phyloP scores from a whole-genome alignment of 2,888 invertebrate species.

The Tetragnatha montana region DNA sequence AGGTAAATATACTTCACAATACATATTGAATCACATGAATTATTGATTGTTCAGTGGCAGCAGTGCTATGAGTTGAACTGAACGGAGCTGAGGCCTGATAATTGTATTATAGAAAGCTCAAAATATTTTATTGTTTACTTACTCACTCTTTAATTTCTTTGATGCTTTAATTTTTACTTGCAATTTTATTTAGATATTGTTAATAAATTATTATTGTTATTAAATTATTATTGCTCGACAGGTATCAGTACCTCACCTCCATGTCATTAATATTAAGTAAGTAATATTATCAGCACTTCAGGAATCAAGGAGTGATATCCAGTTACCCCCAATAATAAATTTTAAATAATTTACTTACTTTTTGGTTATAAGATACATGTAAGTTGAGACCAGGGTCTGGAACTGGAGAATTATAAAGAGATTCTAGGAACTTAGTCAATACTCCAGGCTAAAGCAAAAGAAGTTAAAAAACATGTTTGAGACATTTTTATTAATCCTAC shows the following conservation, averaged over 20 bases:
- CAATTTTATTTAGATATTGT: too few species aligned
- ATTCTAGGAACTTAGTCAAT: constrained; percentile 81
- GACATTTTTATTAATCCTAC: neutral
- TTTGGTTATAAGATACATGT: constrained; percentile 71
- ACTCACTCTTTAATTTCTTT: too few species aligned
- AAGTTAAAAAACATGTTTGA: neutral
- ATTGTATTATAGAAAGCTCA: too few species aligned
- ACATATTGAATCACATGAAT: neutral
- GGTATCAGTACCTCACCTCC: too few species aligned
- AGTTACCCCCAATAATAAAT: neutral
- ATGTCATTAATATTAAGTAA: neutral
- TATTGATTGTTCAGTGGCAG: too few species aligned
- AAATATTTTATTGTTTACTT: too few species aligned
- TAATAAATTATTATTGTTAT: too few species aligned
- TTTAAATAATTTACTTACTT: constrained; percentile 40
- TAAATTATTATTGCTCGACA: too few species aligned
- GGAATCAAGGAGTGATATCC: neutral
- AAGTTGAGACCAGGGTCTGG: constrained; percentile 83
- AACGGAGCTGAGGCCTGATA: too few species aligned
- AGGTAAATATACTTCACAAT: neutral
- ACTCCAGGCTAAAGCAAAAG: constrained; percentile 74
- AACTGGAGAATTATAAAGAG: constrained; percentile 82
- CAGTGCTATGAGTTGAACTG: too few species aligned
- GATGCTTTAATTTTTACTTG: too few species aligned
- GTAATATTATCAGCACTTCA: neutral